A percentile compares a stretch with the other conserved stretches of the same genome.
Evolutionary conservation across 2,113 vertebrate genomes (phyloP).

Genomic region (Aptenodytes patagonicus): DNA sequence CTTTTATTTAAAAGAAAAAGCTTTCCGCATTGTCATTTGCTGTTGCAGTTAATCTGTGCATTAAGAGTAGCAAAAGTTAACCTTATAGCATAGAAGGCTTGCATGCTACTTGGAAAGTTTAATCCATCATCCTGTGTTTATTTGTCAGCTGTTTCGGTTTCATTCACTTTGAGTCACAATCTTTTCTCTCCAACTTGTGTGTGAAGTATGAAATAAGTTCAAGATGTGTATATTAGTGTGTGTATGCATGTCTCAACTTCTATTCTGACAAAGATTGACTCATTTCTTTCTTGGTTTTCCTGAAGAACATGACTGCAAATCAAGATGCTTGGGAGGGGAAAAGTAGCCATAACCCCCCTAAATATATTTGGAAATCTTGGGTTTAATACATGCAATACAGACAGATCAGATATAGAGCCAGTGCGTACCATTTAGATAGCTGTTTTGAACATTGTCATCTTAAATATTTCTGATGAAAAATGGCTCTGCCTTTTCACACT

Average conservation of each 20-base stretch:
- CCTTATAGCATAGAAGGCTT: not conserved
- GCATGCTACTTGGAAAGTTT: not conserved
- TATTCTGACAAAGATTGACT: not conserved
- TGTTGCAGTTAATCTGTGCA: not conserved
- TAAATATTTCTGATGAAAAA: not conserved
- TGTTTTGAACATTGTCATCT: not conserved
- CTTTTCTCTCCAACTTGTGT: not conserved
- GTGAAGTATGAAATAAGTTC: conserved; percentile 6
- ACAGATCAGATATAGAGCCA: not conserved
- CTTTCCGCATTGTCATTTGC: not conserved
- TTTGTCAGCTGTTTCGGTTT: conserved; percentile 49
- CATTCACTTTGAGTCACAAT: not conserved
- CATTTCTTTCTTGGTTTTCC: not conserved
- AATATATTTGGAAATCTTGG: not conserved
- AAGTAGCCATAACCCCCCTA: not conserved
- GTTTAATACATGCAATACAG: not conserved
- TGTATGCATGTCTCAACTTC: not conserved
- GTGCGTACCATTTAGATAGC: no score
- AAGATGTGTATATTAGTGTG: not conserved
- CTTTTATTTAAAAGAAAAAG: not conserved
- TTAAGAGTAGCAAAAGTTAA: not conserved
- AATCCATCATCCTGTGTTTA: conserved; percentile 20
- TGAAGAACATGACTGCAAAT: not conserved
- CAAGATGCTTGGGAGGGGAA: not conserved
- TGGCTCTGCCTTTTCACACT: not conserved